Evolutionary conservation across 1,140 invertebrate species (phyloP), one percentile per base, ranked within the genome.

Genomic region (Leptinotarsa texana): DNA sequence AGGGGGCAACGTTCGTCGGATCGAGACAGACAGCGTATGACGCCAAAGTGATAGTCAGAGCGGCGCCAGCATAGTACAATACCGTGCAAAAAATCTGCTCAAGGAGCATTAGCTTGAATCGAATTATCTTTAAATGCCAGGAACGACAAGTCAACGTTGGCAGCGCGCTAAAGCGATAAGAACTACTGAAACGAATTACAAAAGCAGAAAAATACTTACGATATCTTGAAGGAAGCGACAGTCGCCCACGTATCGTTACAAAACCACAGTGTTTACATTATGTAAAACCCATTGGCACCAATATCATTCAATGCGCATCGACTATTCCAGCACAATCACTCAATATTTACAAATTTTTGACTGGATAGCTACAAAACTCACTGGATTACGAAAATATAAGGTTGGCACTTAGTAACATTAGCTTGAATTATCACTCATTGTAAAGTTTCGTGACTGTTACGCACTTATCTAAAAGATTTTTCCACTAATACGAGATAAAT

Each of bases 31-130:
- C 82, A 82, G 80, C 81, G 79, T 84, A 82, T 85, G 84, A 85
- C 84, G 84, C 84, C 84, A 85, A 80, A 81, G 82, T 80, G 81
- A 84, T 83, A 85, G 84, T 85, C 84, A 78, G 62, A 76, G 74
- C 81, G 84, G 84, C 84, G 84, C 84, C 84, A 82, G 77, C 73
- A 71, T 49, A 61, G 82, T 82, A 84, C 82, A 84, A 80, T 84
- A 82, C 81, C 82, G 78, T 82, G 83, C 83, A 82, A 84, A 84
- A 83, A 81, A 79, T 47, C 75, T 63, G 69, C 73, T 49, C 61
- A 51, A 78, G 22, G 49, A 73, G 42, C 68, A 21, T 18, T 57
- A n/a, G 42, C 66, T 79, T 74, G 47, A 17, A 51, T 73, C 69
- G 68, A 69, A 69, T 69, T 69, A 57, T 48, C 65, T 67, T 24